Evolutionary conservation across 1,140 invertebrate genomes (phyloP).

Genomic region (Aphelinus certus): DNA sequence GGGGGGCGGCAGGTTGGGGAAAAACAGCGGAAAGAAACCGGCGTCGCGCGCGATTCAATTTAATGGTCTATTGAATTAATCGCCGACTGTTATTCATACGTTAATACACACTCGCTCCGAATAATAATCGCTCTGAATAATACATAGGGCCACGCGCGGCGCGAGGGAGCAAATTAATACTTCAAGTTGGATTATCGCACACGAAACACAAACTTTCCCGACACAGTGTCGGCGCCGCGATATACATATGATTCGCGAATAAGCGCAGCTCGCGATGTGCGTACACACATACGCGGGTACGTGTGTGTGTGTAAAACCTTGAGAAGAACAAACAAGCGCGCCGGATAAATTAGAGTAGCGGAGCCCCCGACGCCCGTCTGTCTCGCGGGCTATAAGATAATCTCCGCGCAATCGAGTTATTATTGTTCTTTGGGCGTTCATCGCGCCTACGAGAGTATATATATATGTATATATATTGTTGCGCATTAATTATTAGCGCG

Average conservation of each 20-base stretch:
- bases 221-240: too few species aligned
- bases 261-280: background rate
- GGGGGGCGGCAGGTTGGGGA: too few species aligned
- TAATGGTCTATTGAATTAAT: too few species aligned
- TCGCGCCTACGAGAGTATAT: too few species aligned
- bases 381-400: conserved; percentile 33
- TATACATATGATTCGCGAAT: too few species aligned
- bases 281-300: background rate
- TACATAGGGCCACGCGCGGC: background rate
- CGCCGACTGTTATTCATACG: too few species aligned
- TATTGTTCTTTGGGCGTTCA: background rate
- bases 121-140: background rate
- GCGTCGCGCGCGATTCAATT: background rate
- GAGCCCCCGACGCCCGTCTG: conserved; percentile 12
- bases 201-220: too few species aligned
- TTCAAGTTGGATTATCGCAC: too few species aligned
- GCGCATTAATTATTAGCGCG: too few species aligned
- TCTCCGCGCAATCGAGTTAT: conserved; percentile 19
- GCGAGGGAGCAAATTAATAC: too few species aligned
- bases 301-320: conserved; percentile 4
- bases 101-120: background rate
- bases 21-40: background rate
- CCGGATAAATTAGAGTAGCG: conserved; percentile 28
- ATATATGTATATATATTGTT: too few species aligned
- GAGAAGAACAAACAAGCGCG: conserved; percentile 15